phyloP scores from a whole-genome alignment of 1,140 invertebrate genomes.

The Eciton burchellii region DNA sequence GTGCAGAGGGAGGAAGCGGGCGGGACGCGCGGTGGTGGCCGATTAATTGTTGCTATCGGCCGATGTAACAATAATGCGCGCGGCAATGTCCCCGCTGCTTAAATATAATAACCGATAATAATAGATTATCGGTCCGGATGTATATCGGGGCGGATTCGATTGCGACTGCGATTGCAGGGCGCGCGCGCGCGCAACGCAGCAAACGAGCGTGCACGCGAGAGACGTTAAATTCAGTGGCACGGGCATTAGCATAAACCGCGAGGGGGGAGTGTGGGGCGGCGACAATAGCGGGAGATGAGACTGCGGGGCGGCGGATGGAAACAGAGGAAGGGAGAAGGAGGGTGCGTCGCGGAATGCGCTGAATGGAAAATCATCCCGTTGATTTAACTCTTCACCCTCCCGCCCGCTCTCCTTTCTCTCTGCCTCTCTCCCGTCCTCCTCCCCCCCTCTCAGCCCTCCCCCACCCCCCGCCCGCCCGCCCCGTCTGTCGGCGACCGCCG shows the following conservation, averaged over 20 bases:
- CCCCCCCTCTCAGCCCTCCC: background rate
- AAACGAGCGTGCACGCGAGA: slow-evolving; percentile 70
- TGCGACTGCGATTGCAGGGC: too few relatives aligned
- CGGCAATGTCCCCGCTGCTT: slow-evolving; percentile 7
- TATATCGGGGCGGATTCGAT: slow-evolving; percentile 27
- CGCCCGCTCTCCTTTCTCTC: slow-evolving; percentile 2
- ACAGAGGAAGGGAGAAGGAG: slow-evolving; percentile 10
- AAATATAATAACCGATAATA: slow-evolving; percentile 37
- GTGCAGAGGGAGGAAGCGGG: too few relatives aligned
- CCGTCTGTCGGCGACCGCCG: too few relatives aligned
- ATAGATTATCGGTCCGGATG: slow-evolving; percentile 50
- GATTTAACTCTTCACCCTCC: too few relatives aligned
- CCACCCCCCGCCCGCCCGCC: too few relatives aligned
- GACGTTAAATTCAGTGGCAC: slow-evolving; percentile 74
- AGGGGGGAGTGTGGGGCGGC: background rate
- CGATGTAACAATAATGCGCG: slow-evolving; percentile 36
- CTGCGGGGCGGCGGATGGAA: slow-evolving; percentile 42
- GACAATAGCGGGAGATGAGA: slow-evolving; percentile 65
- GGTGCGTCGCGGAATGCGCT: slow-evolving; percentile 40
- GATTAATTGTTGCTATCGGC: background rate
- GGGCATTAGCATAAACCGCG: slow-evolving; percentile 74
- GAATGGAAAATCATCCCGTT: slow-evolving; percentile 77
- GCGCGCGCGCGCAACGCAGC: slow-evolving; percentile 31
- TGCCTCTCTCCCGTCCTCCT: background rate
- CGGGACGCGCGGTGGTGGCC: too few relatives aligned